A percentile compares a stretch with the other conserved stretches of the same genome.
phyloP scores from a whole-genome alignment of 2,113 vertebrate genomes.

The Rhinoderma darwinii region DNA sequence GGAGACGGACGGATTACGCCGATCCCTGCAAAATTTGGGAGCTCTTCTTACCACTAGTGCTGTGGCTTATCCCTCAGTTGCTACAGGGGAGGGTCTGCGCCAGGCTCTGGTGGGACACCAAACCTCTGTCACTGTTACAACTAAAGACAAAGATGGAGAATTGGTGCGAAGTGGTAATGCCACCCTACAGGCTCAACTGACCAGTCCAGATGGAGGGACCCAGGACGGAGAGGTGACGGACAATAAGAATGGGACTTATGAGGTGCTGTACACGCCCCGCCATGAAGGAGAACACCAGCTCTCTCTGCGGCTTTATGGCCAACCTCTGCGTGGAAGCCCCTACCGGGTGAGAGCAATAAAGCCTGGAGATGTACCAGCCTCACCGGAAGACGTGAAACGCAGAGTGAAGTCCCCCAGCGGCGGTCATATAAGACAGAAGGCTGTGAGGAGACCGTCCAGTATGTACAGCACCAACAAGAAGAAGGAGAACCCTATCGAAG shows the following conservation, averaged over 20 bases:
- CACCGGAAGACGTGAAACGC: slow-evolving; percentile 91
- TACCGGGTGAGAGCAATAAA: slow-evolving; percentile 86
- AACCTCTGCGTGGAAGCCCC: slow-evolving; percentile 87
- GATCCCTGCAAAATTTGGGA: slow-evolving; percentile 93
- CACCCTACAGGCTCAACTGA: slow-evolving; percentile 79
- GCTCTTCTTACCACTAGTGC: slow-evolving; percentile 89
- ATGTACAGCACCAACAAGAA: slow-evolving; percentile 94
- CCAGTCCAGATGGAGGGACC: slow-evolving; percentile 72
- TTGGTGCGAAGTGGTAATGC: slow-evolving; percentile 90
- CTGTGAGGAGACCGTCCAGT: slow-evolving; percentile 89
- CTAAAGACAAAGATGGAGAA: slow-evolving; percentile 92
- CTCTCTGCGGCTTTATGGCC: slow-evolving; percentile 85
- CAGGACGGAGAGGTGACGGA: slow-evolving; percentile 82
- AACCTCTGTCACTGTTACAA: slow-evolving; percentile 88
- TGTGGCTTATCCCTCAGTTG: slow-evolving; percentile 89
- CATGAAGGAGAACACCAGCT: slow-evolving; percentile 86
- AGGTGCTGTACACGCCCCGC: slow-evolving; percentile 86
- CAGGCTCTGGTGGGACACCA: slow-evolving; percentile 89
- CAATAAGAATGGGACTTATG: slow-evolving; percentile 95
- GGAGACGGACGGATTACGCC: slow-evolving; percentile 88
- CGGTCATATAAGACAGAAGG: slow-evolving; percentile 92
- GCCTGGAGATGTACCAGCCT: slow-evolving; percentile 83
- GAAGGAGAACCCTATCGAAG: slow-evolving; percentile 85
- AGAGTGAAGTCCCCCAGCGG: slow-evolving; percentile 92
- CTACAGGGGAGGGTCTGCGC: slow-evolving; percentile 90